Evolutionary conservation across 2,113 vertebrate genomes (phyloP).

Genomic region (Gallinago jamesoni): DNA sequence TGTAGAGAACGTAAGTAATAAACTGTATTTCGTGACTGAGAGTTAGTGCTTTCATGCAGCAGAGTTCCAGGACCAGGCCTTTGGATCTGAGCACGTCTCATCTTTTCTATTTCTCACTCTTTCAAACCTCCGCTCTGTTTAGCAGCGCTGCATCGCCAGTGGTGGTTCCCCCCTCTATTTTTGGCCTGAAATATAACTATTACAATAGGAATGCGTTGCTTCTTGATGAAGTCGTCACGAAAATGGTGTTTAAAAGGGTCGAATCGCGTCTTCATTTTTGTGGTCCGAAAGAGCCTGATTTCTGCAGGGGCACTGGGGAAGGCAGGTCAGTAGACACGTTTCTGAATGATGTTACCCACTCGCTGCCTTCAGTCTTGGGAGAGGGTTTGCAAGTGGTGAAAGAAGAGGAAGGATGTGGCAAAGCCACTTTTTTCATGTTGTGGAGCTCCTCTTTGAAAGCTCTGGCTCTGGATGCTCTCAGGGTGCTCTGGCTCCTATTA

Average conservation of each 20-base stretch:
- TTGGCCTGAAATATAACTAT: neutral
- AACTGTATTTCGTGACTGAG: neutral
- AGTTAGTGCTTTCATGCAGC: neutral
- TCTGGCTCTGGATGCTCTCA: neutral
- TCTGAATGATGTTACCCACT: neutral
- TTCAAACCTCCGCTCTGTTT: neutral
- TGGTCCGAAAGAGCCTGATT: neutral
- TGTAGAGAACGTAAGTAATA: neutral
- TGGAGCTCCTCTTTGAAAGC: conserved; percentile 21
- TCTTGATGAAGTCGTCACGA: neutral
- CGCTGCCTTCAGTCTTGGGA: neutral
- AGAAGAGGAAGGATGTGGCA: conserved; percentile 24
- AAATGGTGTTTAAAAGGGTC: neutral
- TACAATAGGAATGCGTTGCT: neutral
- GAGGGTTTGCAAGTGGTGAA: neutral
- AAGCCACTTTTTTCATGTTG: neutral
- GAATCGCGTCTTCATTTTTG: neutral
- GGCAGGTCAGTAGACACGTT: neutral
- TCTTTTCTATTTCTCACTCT: neutral
- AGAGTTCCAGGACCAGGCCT: neutral
- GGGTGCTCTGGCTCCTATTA: conserved; percentile 18
- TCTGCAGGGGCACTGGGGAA: neutral
- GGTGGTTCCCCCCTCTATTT: neutral
- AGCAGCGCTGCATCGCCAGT: neutral
- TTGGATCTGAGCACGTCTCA: neutral